These are phyloP conservation scores for Caenorhabditis brenneri DNA, from an alignment of 1,140 invertebrate genomes.

Conservation along the genomic window DNA sequence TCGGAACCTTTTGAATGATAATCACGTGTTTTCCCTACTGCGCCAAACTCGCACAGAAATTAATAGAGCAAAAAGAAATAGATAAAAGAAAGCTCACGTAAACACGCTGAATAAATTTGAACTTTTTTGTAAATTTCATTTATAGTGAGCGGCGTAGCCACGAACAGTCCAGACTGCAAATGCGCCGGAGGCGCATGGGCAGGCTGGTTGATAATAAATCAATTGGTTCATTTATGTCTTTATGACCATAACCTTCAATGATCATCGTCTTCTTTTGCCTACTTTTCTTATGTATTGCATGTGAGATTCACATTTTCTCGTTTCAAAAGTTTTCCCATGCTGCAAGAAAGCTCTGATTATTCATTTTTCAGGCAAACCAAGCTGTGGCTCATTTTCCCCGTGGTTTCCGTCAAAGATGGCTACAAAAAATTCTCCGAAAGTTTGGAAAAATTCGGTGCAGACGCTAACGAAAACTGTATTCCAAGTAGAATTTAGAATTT, in stretches of 20 bases:
- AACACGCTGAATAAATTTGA: too few relatives aligned
- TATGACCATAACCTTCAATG: not conserved
- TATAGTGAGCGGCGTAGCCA: too few relatives aligned
- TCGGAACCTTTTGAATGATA: too few relatives aligned
- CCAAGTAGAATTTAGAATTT: not conserved
- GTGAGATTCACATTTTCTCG: not conserved
- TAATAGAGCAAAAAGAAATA: too few relatives aligned
- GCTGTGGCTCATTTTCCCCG: not conserved
- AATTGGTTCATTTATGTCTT: not conserved
- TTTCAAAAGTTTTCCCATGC: not conserved
- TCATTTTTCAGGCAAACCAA: not conserved
- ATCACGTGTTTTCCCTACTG: too few relatives aligned
- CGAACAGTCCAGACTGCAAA: too few relatives aligned
- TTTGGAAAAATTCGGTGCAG: not conserved
- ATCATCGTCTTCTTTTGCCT: not conserved
- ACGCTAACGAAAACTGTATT: not conserved
- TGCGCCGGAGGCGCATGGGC: too few relatives aligned
- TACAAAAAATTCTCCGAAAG: not conserved
- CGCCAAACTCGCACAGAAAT: too few relatives aligned
- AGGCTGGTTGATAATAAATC: slow-evolving; percentile 40
- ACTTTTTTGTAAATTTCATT: too few relatives aligned
- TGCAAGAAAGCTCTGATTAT: not conserved
- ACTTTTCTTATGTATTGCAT: not conserved
- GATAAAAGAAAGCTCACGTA: too few relatives aligned
- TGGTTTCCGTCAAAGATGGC: not conserved